A percentile compares a stretch with the other conserved stretches of the same genome.
phyloP scores from a whole-genome alignment of 92 coral and sea anemone species.

The Phenganax marumi region DNA sequence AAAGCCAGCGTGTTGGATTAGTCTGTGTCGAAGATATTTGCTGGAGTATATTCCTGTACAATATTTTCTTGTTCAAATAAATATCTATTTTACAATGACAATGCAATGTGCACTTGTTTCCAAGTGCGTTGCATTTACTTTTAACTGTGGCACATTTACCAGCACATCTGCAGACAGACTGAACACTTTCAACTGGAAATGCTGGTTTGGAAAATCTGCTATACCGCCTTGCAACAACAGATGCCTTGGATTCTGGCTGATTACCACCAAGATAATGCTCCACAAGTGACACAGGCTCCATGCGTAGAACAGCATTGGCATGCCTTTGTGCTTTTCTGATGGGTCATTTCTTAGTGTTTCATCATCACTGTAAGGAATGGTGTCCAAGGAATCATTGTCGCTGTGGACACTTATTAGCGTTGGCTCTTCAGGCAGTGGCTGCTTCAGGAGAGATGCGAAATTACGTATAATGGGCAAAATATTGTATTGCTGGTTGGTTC shows the following conservation, averaged over 20 bases:
- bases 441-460: slow-evolving; percentile 52
- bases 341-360: slow-evolving; percentile 12
- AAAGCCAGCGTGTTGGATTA: no score
- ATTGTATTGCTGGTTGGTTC: slow-evolving; percentile 50
- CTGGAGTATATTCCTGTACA: no score
- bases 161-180: neutral
- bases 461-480: slow-evolving; percentile 54
- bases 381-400: slow-evolving; percentile 36
- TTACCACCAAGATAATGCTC: neutral
- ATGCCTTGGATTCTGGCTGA: neutral
- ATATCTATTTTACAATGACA: no score
- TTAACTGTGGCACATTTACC: neutral
- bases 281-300: neutral
- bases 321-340: neutral
- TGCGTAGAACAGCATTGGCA: neutral
- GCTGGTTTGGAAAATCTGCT: neutral
- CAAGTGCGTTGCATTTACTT: neutral
- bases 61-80: no score
- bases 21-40: no score
- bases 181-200: neutral
- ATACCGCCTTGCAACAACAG: neutral
- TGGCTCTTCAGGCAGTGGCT: slow-evolving; percentile 40
- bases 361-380: slow-evolving; percentile 39
- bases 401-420: neutral
- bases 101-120: no score